Conservation (phyloP, 2,113 vertebrate genomes). For the Narcine bancroftii region DNA sequence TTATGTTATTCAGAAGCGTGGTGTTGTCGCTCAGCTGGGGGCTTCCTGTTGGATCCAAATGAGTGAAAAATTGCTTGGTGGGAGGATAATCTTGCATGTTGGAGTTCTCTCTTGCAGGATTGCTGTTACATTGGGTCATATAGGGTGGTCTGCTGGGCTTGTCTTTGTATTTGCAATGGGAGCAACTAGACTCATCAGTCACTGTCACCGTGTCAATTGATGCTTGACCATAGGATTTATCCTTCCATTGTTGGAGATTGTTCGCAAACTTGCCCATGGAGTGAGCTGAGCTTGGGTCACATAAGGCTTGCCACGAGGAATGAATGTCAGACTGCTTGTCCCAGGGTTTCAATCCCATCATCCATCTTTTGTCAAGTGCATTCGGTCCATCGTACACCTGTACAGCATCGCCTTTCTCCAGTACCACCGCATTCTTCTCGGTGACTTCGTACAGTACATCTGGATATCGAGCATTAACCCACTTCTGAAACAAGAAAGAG, state of each 20-base stretch:
- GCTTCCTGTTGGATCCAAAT: not conserved
- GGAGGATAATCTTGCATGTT: not conserved
- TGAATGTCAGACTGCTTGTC: slow-evolving; percentile 37
- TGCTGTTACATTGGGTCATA: slow-evolving; percentile 16
- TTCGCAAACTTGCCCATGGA: slow-evolving; percentile 42
- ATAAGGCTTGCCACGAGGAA: slow-evolving; percentile 38
- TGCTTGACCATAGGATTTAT: slow-evolving; percentile 58
- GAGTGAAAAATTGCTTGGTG: not conserved
- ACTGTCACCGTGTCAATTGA: slow-evolving; percentile 78
- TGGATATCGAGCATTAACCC: slow-evolving; percentile 53
- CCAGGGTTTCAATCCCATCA: slow-evolving; percentile 38
- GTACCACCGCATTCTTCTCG: slow-evolving; percentile 42
- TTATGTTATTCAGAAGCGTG: not conserved
- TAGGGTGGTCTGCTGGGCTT: not conserved
- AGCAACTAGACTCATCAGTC: slow-evolving; percentile 48
- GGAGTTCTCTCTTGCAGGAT: not conserved
- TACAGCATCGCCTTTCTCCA: slow-evolving; percentile 44
- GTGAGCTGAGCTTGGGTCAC: not conserved
- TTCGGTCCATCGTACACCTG: slow-evolving; percentile 44
- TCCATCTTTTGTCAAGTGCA: slow-evolving; percentile 24
- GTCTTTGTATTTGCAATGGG: slow-evolving; percentile 41
- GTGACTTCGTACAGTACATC: slow-evolving; percentile 52
- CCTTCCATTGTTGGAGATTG: slow-evolving; percentile 42
- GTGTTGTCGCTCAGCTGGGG: no score
- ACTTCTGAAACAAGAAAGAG: slow-evolving; percentile 48